Base-by-base conservation (phyloP, 2,797 vertebrate species). In the Tokudaia muenninki region DNA sequence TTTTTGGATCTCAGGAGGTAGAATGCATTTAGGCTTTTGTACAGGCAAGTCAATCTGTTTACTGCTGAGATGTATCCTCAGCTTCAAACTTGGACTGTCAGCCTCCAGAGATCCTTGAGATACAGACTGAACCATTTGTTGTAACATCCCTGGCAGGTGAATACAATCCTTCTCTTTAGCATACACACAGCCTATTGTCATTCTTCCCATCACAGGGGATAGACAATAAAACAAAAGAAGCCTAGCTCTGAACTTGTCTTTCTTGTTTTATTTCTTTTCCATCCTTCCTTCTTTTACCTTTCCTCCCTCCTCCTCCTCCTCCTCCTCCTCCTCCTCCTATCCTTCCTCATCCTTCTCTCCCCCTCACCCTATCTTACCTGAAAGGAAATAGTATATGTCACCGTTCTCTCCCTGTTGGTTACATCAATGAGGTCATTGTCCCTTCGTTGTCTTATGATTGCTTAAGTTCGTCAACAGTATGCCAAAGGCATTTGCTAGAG, bases 201-300 rank as follows among this genome's bases (percentile, higher is more conserved):
- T 41, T 34, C 65, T 37, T 90, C 61, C 16, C 26, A 88, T 10
- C 55, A 75, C n/a, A 83, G 24, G 90, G 80, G 50, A 82, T 6
- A 90, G 55, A 89, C 5, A 87, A 50, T 19, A 80, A 87, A 95
- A 87, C 44, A 84, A 94, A 94, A 93, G 24, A 93, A 52, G n/a
- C 9, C 4, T 24, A 82, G 8, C 0, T 67, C 22, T 93, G 84
- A 59, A 50, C 29, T 7, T 55, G 83, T 50, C 11, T 57, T 78
- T 92, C 84, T 70, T 87, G 37, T 6, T 14, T 37, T 21, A 52
- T 7, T 34, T 41, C 26, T 17, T 82, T 29, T 59, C 3, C 2
- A 9, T n/a, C 17, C 34, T n/a, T 70, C 4, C 34, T 70, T 52
- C 52, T 52, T 50, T 50, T 52, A 52, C 2, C 52, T 52, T 52